Percentiles rank a stretch among this genome's conserved stretches.
These are phyloP conservation scores for Nomada ruficornis DNA, from an alignment of 2,888 invertebrate genomes.

Conservation along the genomic window DNA sequence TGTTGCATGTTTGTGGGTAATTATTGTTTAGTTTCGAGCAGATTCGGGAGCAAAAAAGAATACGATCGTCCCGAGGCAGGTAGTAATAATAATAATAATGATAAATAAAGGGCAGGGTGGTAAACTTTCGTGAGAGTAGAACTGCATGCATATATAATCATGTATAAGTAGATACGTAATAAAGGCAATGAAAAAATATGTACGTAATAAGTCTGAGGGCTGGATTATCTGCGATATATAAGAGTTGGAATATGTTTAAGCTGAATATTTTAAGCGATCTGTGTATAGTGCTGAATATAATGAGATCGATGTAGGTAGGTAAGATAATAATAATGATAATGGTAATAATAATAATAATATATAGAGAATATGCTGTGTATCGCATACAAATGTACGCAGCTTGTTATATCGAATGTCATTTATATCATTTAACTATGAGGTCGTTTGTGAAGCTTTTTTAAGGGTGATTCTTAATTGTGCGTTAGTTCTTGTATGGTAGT, in stretches of 20 bases:
- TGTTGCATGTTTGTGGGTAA: conserved; percentile 25
- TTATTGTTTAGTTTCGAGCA: conserved; percentile 50
- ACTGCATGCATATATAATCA: conserved; percentile 77
- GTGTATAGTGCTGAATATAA: conserved; percentile 77
- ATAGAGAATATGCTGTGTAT: conserved; percentile 60
- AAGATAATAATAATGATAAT: conserved; percentile 59
- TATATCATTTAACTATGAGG: background rate
- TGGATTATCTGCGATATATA: conserved; percentile 68
- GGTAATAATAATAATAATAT: conserved; percentile 56
- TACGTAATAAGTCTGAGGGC: conserved; percentile 61
- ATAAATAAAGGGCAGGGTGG: conserved; percentile 32
- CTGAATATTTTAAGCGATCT: conserved; percentile 78
- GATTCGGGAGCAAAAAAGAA: conserved; percentile 53
- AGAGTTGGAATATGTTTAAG: conserved; percentile 70
- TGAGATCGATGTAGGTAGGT: conserved; percentile 72
- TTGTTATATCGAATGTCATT: conserved; percentile 38
- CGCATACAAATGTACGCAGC: conserved; percentile 54
- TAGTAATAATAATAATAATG: conserved; percentile 35
- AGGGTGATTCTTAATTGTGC: conserved; percentile 6
- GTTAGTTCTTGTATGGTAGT: background rate
- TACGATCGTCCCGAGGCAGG: conserved; percentile 68
- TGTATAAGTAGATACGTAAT: conserved; percentile 69
- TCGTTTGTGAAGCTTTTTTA: background rate
- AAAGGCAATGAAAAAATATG: conserved; percentile 64
- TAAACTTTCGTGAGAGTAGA: conserved; percentile 73